Percentiles rank a stretch among this genome's conserved stretches.
phyloP scores from a whole-genome alignment of 2,888 invertebrate genomes.

The Chalcis sispes region DNA sequence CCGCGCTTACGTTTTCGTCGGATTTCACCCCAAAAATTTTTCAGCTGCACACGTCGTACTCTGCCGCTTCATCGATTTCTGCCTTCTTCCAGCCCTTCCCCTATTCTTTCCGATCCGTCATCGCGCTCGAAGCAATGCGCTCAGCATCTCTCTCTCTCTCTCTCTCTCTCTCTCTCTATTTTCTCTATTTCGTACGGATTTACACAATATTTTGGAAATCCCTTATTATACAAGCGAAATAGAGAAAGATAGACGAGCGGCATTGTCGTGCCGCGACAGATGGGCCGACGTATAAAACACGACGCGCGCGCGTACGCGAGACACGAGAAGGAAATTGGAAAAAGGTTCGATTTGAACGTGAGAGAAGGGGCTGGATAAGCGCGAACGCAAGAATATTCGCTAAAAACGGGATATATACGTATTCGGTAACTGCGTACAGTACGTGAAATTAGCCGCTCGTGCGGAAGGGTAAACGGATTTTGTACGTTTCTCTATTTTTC shows the following conservation, averaged over 20 bases:
- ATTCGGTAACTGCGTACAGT: neutral
- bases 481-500: slow-evolving; percentile 25
- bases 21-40: slow-evolving; percentile 73
- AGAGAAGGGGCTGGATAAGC: too few relatives aligned
- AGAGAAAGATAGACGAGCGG: too few relatives aligned
- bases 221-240: slow-evolving; percentile 68
- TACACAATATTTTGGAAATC: slow-evolving; percentile 77
- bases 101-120: neutral
- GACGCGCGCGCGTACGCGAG: slow-evolving; percentile 14
- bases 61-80: too few relatives aligned
- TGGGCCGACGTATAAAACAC: slow-evolving; percentile 19
- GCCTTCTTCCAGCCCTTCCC: slow-evolving; percentile 41
- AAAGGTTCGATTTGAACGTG: slow-evolving; percentile 37
- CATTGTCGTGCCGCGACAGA: slow-evolving; percentile 54
- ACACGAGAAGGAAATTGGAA: slow-evolving; percentile 53
- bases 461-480: slow-evolving; percentile 58
- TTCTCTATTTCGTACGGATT: slow-evolving; percentile 65
- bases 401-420: slow-evolving; percentile 27
- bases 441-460: slow-evolving; percentile 57
- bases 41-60: slow-evolving; percentile 71
- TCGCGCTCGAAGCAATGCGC: neutral
- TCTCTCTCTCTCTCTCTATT: too few relatives aligned
- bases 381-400: slow-evolving; percentile 2
- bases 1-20: slow-evolving; percentile 63
- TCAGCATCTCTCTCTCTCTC: neutral